Conservation (phyloP, 2,113 vertebrate genomes). For the Poeciliopsis occidentalis region DNA sequence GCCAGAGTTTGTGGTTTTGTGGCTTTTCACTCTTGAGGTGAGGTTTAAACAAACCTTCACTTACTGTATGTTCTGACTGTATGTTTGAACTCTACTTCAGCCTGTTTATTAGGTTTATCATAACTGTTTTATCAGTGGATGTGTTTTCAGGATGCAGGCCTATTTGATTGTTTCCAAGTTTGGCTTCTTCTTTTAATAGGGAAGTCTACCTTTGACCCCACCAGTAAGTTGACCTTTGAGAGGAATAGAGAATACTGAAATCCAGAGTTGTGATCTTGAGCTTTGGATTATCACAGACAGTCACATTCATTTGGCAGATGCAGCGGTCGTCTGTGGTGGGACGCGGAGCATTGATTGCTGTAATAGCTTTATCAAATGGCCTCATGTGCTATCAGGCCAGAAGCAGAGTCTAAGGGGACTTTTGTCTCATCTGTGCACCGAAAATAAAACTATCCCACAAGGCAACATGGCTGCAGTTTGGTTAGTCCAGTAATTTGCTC, state of each 20-base stretch:
- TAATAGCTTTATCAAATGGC: slow-evolving; percentile 16
- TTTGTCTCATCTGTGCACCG: slow-evolving; percentile 21
- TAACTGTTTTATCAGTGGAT: background rate
- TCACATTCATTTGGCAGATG: background rate
- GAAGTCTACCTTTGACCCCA: slow-evolving; percentile 54
- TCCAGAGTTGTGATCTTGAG: background rate
- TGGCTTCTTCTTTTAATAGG: slow-evolving; percentile 57
- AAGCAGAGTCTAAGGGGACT: background rate
- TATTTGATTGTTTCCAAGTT: slow-evolving; percentile 9
- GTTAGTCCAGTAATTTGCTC: slow-evolving; percentile 26
- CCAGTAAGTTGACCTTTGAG: slow-evolving; percentile 23
- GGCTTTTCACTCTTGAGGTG: background rate
- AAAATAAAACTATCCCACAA: slow-evolving; percentile 13
- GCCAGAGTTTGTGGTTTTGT: background rate
- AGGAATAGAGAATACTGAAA: slow-evolving; percentile 23
- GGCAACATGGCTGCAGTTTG: slow-evolving; percentile 6
- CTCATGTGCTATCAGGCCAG: background rate
- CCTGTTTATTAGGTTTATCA: slow-evolving; percentile 1
- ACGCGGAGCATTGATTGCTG: slow-evolving; percentile 14
- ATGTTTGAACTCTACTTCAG: slow-evolving; percentile 26
- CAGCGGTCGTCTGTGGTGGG: background rate
- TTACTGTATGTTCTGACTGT: background rate
- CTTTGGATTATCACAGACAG: background rate
- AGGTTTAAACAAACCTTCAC: background rate
- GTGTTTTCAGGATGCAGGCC: background rate